Evolutionary conservation across 2,113 vertebrate genomes (phyloP).

Genomic region (Redunca redunca): DNA sequence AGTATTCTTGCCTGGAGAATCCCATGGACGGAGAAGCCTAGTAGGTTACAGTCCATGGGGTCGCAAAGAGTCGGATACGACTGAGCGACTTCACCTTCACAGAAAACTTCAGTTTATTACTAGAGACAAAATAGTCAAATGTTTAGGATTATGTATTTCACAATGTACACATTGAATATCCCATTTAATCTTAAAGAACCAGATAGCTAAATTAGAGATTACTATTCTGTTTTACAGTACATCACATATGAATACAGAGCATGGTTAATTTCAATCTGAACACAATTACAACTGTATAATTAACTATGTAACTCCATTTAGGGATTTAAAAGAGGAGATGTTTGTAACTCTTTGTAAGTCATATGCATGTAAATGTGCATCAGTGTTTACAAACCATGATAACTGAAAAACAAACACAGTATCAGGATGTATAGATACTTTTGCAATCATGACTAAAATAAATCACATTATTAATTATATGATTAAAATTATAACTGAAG

Average conservation of each 20-base stretch:
- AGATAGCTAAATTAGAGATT: neutral
- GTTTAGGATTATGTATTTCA: neutral
- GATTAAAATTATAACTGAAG: neutral
- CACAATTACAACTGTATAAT: neutral
- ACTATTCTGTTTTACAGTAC: neutral
- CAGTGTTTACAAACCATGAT: neutral
- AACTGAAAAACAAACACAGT: neutral
- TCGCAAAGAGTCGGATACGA: too few relatives aligned
- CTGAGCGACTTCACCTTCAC: too few relatives aligned
- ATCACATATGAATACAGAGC: rapidly evolving
- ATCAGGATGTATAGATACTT: neutral
- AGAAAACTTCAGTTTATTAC: neutral
- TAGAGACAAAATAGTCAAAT: neutral
- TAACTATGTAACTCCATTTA: neutral
- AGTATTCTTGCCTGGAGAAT: too few relatives aligned
- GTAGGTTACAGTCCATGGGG: too few relatives aligned
- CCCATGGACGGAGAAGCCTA: too few relatives aligned
- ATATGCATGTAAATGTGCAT: neutral
- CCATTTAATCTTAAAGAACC: neutral
- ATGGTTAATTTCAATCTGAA: neutral
- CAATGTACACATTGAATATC: neutral
- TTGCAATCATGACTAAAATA: neutral
- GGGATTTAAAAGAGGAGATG: neutral
- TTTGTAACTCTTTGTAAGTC: neutral
- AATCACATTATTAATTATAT: neutral